Percentiles rank a stretch among this genome's conserved stretches.
Conservation (phyloP, 1,140 invertebrate species). For the Cherax destructor region DNA sequence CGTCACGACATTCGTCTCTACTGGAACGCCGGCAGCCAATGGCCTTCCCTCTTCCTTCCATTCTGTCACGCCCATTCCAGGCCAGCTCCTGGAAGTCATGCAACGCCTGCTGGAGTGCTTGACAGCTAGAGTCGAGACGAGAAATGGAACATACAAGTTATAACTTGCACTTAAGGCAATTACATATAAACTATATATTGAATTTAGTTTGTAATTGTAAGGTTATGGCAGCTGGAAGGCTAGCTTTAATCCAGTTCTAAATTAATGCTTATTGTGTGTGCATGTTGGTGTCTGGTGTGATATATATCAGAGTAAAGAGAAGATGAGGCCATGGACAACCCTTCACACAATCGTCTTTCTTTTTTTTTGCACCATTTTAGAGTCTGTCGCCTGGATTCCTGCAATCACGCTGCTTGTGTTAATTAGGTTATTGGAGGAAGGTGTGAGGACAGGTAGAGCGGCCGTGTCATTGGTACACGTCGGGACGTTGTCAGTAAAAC, state of each 20-base stretch:
- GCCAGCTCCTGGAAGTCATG: constrained; percentile 37
- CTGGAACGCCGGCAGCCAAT: constrained; percentile 49
- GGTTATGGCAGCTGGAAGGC: neutral
- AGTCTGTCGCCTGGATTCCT: neutral
- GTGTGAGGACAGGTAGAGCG: too few species aligned
- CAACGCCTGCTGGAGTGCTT: constrained; percentile 37
- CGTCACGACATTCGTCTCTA: constrained; percentile 44
- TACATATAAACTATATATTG: constrained; percentile 56
- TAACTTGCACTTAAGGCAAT: constrained; percentile 47
- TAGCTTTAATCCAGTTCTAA: constrained; percentile 9
- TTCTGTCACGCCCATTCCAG: constrained; percentile 43
- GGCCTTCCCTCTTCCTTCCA: neutral
- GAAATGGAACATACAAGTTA: constrained; percentile 60
- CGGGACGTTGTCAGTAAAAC: neutral
- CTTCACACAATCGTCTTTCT: neutral
- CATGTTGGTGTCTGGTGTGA: neutral
- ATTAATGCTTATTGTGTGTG: constrained; percentile 12
- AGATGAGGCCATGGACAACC: neutral
- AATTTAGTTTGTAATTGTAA: constrained; percentile 40
- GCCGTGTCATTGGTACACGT: neutral
- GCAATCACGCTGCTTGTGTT: neutral
- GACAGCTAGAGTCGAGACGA: constrained; percentile 47
- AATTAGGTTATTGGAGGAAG: neutral
- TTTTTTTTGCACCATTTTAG: neutral
- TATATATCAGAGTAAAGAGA: neutral